Evolutionary conservation across 2,113 vertebrate species (phyloP).

Genomic region (Planiliza haematocheilus): DNA sequence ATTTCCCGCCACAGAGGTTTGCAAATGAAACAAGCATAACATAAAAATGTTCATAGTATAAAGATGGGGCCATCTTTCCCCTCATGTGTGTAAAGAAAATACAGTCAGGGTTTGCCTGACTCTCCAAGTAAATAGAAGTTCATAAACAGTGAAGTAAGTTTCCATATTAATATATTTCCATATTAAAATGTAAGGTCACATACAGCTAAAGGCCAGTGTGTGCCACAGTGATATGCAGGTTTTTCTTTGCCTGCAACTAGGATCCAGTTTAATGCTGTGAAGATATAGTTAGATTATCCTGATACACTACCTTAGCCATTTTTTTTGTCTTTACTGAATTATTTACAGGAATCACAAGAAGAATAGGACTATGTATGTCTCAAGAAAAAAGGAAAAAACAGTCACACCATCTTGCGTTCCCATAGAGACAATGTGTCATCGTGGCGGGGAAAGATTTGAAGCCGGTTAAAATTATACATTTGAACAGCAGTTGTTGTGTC

Average conservation of each 20-base stretch:
- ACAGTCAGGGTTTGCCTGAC: too few species aligned
- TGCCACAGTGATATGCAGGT: background rate
- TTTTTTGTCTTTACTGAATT: constrained; percentile 18
- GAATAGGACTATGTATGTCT: constrained; percentile 2
- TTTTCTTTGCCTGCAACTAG: constrained; percentile 2
- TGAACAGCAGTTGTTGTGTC: constrained; percentile 57
- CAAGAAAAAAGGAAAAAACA: constrained; percentile 9
- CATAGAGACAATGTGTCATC: constrained; percentile 40
- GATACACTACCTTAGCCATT: background rate
- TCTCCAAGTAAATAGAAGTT: too few species aligned
- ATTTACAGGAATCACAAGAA: constrained; percentile 22
- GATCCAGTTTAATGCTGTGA: constrained; percentile 4
- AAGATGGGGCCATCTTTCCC: too few species aligned
- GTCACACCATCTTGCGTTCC: constrained; percentile 8
- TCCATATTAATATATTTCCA: too few species aligned
- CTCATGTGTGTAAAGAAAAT: too few species aligned
- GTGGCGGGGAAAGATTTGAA: constrained; percentile 49
- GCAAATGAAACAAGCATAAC: too few species aligned
- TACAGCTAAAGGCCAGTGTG: background rate
- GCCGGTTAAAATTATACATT: constrained; percentile 38
- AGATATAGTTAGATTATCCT: constrained; percentile 1
- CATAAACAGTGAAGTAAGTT: too few species aligned
- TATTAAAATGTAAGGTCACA: too few species aligned
- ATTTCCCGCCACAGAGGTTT: too few species aligned
- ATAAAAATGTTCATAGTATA: too few species aligned